These are phyloP conservation scores for Ceuthmochares aereus DNA, from an alignment of 2,113 vertebrate species.

Conservation along the genomic window DNA sequence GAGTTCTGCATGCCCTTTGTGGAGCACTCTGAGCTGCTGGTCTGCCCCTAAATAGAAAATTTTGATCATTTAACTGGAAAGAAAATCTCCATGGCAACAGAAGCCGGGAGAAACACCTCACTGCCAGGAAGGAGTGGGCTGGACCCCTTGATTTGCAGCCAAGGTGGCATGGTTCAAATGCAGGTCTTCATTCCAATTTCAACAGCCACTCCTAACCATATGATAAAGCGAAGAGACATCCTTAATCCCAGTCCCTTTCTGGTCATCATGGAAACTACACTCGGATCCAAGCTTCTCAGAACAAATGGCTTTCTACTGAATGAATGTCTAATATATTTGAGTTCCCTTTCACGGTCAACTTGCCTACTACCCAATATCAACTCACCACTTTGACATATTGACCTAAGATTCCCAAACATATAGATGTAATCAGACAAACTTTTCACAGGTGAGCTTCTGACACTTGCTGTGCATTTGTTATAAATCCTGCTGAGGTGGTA, in stretches of 20 bases:
- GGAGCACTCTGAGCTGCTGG: neutral
- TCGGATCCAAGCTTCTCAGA: neutral
- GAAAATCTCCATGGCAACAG: slow-evolving; percentile 27
- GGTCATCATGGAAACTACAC: neutral
- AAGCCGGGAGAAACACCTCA: neutral
- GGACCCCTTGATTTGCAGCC: fast-evolving
- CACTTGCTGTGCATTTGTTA: neutral
- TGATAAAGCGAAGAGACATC: neutral
- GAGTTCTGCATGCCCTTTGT: fast-evolving
- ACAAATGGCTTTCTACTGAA: neutral
- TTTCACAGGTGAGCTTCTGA: neutral
- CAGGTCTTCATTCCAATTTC: neutral
- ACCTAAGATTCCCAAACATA: neutral
- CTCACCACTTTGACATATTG: neutral
- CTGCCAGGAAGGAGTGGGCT: neutral
- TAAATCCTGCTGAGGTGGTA: neutral
- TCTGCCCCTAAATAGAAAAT: neutral
- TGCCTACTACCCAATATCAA: neutral
- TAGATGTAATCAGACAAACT: neutral
- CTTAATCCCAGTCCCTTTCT: neutral
- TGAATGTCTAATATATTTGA: neutral
- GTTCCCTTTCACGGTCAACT: neutral
- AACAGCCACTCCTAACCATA: neutral
- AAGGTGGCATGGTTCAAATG: neutral
- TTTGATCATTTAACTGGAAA: neutral